These are phyloP conservation scores for Ornithoptera priamus DNA, from an alignment of 2,888 invertebrate species.

Conservation along the genomic window DNA sequence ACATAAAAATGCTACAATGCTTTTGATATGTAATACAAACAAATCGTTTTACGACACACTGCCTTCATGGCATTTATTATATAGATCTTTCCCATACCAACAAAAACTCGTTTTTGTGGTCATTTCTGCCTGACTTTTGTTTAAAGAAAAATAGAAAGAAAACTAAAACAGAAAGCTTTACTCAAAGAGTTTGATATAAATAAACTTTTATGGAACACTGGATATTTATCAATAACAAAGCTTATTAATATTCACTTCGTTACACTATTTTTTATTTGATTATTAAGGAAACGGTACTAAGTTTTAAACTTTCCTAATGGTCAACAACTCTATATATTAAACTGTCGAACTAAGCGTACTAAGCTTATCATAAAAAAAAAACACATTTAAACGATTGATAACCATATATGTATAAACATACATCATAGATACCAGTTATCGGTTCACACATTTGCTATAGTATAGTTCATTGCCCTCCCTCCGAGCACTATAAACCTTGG, in stretches of 20 bases:
- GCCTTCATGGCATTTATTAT: not conserved
- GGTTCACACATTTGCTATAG: not conserved
- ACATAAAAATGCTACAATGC: not conserved
- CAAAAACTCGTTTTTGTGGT: not conserved
- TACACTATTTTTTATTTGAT: too few species aligned
- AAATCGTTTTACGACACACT: not conserved
- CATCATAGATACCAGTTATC: not conserved
- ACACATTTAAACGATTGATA: not conserved
- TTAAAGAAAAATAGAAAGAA: not conserved
- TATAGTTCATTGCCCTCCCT: not conserved
- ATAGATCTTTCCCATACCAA: not conserved
- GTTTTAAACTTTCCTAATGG: not conserved
- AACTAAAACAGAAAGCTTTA: not conserved
- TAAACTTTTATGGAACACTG: not conserved
- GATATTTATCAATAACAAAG: not conserved
- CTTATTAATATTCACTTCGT: not conserved
- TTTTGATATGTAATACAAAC: not conserved
- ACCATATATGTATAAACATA: not conserved
- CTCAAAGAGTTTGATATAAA: not conserved
- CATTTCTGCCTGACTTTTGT: not conserved
- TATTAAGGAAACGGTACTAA: not conserved
- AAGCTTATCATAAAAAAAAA: not conserved
- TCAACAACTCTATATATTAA: not conserved
- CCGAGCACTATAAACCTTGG: not conserved
- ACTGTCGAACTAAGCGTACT: not conserved